These are phyloP conservation scores for Chironomus tentans DNA, from an alignment of 2,888 invertebrate genomes.

Conservation along the genomic window DNA sequence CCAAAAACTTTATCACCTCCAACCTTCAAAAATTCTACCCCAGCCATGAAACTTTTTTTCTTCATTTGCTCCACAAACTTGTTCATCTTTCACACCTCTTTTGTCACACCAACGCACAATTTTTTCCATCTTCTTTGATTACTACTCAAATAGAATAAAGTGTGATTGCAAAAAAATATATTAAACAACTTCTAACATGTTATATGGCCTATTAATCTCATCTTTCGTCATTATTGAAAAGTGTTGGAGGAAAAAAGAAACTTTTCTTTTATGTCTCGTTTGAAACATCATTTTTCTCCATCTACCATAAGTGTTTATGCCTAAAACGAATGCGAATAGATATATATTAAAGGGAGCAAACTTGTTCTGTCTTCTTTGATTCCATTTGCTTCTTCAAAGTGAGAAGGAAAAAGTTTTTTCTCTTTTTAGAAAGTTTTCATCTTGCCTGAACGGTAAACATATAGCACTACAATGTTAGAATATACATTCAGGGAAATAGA, in stretches of 20 bases:
- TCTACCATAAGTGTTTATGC: too few species aligned
- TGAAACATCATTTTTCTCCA: too few species aligned
- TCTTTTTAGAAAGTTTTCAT: neutral
- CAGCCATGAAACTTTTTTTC: too few species aligned
- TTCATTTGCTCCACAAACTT: too few species aligned
- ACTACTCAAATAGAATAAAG: neutral
- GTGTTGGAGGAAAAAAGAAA: neutral
- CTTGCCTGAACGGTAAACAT: neutral
- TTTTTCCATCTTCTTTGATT: neutral
- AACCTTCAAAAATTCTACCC: too few species aligned
- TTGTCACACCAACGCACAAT: too few species aligned
- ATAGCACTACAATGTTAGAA: neutral
- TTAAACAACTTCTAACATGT: neutral
- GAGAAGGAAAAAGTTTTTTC: neutral
- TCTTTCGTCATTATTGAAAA: neutral
- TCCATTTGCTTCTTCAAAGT: neutral
- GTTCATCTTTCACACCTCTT: too few species aligned
- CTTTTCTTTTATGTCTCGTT: neutral
- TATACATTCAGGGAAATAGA: too few species aligned
- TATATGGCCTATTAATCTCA: slow-evolving; percentile 4
- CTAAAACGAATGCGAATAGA: too few species aligned
- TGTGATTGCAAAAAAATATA: neutral
- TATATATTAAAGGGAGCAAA: too few species aligned
- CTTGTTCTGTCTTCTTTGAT: too few species aligned
- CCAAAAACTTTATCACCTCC: too few species aligned